Conservation (phyloP, 1,140 invertebrate genomes). For the Neodiprion pinetum region DNA sequence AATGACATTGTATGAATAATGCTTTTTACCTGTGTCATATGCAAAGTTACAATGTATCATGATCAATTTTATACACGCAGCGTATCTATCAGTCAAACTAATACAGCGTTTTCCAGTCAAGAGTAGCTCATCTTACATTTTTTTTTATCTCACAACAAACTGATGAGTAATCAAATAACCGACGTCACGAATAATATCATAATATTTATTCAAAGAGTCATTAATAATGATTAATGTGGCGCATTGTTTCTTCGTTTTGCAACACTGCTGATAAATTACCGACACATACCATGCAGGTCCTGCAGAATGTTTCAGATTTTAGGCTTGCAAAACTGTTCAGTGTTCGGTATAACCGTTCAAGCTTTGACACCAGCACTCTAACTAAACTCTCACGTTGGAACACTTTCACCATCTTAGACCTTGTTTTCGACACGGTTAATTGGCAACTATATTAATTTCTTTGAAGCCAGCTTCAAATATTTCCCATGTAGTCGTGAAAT, state of each 20-base stretch:
- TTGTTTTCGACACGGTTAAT: neutral
- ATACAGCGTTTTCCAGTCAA: slow-evolving; percentile 1
- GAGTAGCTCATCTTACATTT: neutral
- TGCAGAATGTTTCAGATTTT: neutral
- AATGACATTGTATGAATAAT: neutral
- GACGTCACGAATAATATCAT: neutral
- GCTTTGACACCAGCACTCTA: neutral
- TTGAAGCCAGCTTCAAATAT: slow-evolving; percentile 6
- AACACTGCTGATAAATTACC: neutral
- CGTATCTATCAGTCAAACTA: neutral
- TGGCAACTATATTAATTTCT: neutral
- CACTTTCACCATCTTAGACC: neutral
- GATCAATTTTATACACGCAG: neutral
- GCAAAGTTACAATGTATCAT: neutral
- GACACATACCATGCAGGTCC: neutral
- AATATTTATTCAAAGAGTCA: neutral
- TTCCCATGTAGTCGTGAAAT: neutral
- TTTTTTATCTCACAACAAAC: neutral
- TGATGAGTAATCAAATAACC: neutral
- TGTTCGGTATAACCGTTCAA: slow-evolving; percentile 5
- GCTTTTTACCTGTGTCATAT: neutral
- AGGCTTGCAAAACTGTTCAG: neutral
- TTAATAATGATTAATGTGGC: neutral
- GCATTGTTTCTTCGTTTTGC: neutral
- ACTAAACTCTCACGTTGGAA: neutral